Evolutionary conservation across 92 coral and sea anemone genomes (phyloP), one percentile per base, ranked within the genome.

Genomic region (Siderastrea radians): DNA sequence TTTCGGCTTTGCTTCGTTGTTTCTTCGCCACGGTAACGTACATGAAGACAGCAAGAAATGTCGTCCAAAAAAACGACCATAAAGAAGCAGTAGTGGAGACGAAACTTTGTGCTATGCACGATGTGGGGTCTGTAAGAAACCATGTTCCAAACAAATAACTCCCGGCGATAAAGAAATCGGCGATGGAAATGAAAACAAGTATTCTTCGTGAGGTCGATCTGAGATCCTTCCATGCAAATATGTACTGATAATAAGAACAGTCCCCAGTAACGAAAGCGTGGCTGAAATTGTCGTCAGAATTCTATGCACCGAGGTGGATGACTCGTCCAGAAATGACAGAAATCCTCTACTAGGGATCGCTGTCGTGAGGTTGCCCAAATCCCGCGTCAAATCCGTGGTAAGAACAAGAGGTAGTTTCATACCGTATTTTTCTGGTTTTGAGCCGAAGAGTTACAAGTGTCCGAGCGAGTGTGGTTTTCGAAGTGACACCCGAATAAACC

Each of bases 11-110:
- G 15, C 68, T 74, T 7, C 87, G 87, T 26, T 83, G 75, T 45
- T 83, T 91, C 49, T 72, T 81, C 6, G 86, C 95, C 49, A 95
- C 75, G 51, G 88, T 84, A 49, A 92, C 58, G 89, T 93, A 93
- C 76, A 96, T 59, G 49, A 84, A 95, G 54, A 91, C 55, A n/a
- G 98, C 96, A 54, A 96, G 86, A 68, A 89, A 95, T 0, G 93
- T 79, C 8, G 99, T 95, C 99, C 99, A 96, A 53, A 95, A 95
- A 70, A 96, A 96, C 9, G 98, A 96, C 93, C 98, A 95, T 81
- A 96, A 79, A 44, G 79, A 84, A 12, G 99, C 93, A 5, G 89
- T 83, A 11, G 98, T 86, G 13, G 98, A 92, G 6, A 96, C 77
- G 51, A 95, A 95, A 70, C 99, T 96, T 52, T 96, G 99, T 5